Evolutionary conservation across 2,797 vertebrate genomes (phyloP).

Genomic region (Zenarchopterus dispar): DNA sequence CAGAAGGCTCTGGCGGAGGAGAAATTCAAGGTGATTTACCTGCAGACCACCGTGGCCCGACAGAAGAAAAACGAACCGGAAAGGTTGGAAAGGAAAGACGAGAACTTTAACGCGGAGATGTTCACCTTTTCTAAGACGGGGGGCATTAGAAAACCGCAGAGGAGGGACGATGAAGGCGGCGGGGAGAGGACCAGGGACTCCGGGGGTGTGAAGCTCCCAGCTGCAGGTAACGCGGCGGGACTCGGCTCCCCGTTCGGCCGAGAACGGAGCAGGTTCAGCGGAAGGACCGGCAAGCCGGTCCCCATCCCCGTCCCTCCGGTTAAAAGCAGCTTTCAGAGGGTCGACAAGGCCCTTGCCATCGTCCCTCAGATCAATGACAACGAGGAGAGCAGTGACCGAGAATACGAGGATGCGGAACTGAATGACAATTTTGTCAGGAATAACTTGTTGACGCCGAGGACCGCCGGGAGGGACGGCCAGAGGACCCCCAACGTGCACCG

Average conservation of each 20-base stretch:
- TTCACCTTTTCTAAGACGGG: conserved; percentile 8
- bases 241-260: conserved; percentile 45
- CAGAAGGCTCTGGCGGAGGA: conserved; percentile 91
- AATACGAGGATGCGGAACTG: conserved; percentile 85
- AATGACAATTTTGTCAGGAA: conserved; percentile 85
- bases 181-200: conserved; percentile 30
- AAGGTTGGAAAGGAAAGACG: conserved; percentile 50
- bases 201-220: conserved; percentile 31
- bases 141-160: conserved; percentile 10
- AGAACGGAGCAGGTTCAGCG: conserved; percentile 63
- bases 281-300: conserved; percentile 73
- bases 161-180: conserved; percentile 16
- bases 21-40: conserved; percentile 93
- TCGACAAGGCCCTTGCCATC: background rate
- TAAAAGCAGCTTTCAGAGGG: conserved; percentile 46
- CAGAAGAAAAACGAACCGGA: conserved; percentile 62
- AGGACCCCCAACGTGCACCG: conserved; percentile 48
- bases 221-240: conserved; percentile 26
- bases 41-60: conserved; percentile 86
- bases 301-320: conserved; percentile 73
- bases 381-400: conserved; percentile 80
- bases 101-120: conserved; percentile 57
- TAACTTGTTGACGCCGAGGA: conserved; percentile 80
- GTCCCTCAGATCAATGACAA: conserved; percentile 45
- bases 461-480: conserved; percentile 37